Evolutionary conservation across 2,113 vertebrate genomes (phyloP), one percentile per base, ranked within the genome.

Genomic region (Tor tambroides): DNA sequence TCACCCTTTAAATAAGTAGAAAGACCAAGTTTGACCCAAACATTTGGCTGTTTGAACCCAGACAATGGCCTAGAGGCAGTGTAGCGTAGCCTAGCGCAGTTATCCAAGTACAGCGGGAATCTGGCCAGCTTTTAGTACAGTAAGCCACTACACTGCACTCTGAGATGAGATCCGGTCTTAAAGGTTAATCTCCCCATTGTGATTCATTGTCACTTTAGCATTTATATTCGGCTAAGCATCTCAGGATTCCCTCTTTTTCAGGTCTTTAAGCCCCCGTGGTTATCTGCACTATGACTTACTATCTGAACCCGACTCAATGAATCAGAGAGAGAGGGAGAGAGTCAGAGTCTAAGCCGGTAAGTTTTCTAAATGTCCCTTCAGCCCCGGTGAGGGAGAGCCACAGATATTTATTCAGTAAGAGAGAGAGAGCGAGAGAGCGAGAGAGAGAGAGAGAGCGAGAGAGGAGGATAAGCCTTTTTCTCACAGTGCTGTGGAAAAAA

Each of bases 111-210:
- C 56, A 72, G 77, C n/a, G 28, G 80, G 81, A 83, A 83, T 83
- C 63, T 71, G 81, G 61, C 80, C 81, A 83, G 81, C 9, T 69
- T 56, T 86, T 61, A 51, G 71, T 83, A 83, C 84, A 81, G 78
- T 90, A 88, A 89, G 89, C 88, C 83, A 87, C 76, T 87, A 82
- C 80, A 84, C 75, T 59, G 59, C 88, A 88, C 69, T 87, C 82
- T 84, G 59, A 63, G 87, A 86, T 88, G 87, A 85, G 81, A 89
- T 89, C 78, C 38, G 51, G 88, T 91, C 86, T 91, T 92, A 92
- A 91, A 91, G 90, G 89, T 90, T 92, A 92, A 92, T 92, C 91
- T 89, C 89, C 74, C 83, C 80, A 90, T 91, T 90, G 90, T 91
- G 91, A 92, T 92, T 92, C 91, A 92, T 86, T 90, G 92, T 90